Base-by-base conservation (phyloP, 2,888 invertebrate genomes). In the Agelastica alni region DNA sequence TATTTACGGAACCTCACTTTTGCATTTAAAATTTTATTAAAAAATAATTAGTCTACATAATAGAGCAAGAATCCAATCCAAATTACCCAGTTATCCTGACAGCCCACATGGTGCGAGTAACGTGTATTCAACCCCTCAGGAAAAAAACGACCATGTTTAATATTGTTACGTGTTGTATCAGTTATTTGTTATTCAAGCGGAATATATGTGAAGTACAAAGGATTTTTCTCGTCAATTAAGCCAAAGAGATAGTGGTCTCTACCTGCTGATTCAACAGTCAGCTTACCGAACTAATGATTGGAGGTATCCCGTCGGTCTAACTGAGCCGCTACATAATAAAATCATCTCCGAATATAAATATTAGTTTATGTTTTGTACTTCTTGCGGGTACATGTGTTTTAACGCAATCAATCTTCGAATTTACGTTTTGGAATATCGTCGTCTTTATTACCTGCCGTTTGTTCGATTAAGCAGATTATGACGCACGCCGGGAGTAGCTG, bases 271-370 rank as follows among this genome's bases (percentile, higher is more conserved):
- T 68, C 70, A 68, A 69, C 70, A 71, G 70, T 66, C 67, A 71
- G 64, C 70, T 66, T 66, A 67, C 68, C 64, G 68, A 64, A 63
- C 59, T 64, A 66, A 68, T 66, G 64, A 67, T 67, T 58, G 58
- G 70, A 65, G 68, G 65, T 74, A 74, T 73, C 75, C 74, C 68
- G 65, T 61, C 52, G 70, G 60, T 67, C 58, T 53, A 66, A 61
- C 64, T 61, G 65, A 58, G 68, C 66, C 69, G 68, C 63, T 67
- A 64, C 66, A 65, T 75, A 77, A 76, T 75, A 76, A 76, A 76
- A 76, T 75, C 75, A 76, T 76, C 75, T 73, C 67, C 65, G 67
- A 47, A 74, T 74, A 76, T 75, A 75, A 76, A 77, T 76, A 77
- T 77, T 75, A 67, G 75, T 70, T 73, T 74, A 72, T 67, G 70